Evolutionary conservation across 2,113 vertebrate species (phyloP), one percentile per base, ranked within the genome.

Genomic region (Xenus cinereus): DNA sequence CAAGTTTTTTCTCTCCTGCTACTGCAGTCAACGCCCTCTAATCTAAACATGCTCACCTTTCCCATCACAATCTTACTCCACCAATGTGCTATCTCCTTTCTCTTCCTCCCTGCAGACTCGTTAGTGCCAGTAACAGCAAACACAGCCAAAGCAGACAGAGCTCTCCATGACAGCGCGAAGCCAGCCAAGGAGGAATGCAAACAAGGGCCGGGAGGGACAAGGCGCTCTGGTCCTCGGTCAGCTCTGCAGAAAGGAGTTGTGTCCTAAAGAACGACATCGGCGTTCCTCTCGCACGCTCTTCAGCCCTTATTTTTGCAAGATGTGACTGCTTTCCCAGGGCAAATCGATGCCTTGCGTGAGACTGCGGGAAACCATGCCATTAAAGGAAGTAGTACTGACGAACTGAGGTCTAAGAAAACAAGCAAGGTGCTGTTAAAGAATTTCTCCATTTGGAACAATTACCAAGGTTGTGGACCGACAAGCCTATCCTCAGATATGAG

Each of bases 331-430:
- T 88, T 77, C 79, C 51, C n/a, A 46, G 68, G 64, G 72, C 56
- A 71, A 77, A 93, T 21, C 1, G 1, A 82, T 46, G 68, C 37
- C 37, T 77, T 37, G 53, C 3, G 0, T 41, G 39, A 85, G 75
- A 28, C 45, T 48, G 46, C 83, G 84, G 68, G 71, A 56, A 77
- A 93, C 84, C 9, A 28, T 10, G 59, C 17, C 75, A 41, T 64
- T 60, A 76, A 76, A 80, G 51, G 60, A 35, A 76, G 50, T 9
- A 43, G 5, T 43, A 35, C 27, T 54, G 72, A 62, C 37, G 41
- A 71, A 87, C 22, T 53, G 56, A 85, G 39, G 19, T 43, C 62
- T 75, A 60, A 90, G 43, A 78, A 94, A 93, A 87, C 10, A 85
- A 56, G 66, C 24, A 66, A 39, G 30, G 15, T 35, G 85, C 45